Percentiles rank a stretch among this genome's conserved stretches.
phyloP scores from a whole-genome alignment of 2,113 vertebrate species.

The Callipepla californica region DNA sequence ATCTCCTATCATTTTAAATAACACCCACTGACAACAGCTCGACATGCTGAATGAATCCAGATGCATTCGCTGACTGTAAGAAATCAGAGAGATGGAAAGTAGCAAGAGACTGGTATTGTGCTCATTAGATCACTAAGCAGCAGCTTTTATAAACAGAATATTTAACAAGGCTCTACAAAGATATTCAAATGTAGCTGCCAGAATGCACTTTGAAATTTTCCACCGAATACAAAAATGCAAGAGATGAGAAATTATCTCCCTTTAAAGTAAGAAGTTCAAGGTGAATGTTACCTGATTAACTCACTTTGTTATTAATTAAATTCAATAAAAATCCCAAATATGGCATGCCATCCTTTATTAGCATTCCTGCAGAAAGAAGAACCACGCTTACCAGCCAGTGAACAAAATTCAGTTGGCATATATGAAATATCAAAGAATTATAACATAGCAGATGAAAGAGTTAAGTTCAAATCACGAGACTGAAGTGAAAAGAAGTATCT shows the following conservation, averaged over 20 bases:
- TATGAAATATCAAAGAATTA: slow-evolving; percentile 23
- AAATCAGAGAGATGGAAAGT: slow-evolving; percentile 12
- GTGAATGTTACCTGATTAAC: slow-evolving; percentile 50
- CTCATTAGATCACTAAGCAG: slow-evolving; percentile 68
- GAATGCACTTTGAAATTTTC: slow-evolving; percentile 17
- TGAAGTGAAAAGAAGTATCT: neutral
- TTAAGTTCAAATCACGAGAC: slow-evolving; percentile 5
- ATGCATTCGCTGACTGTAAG: slow-evolving; percentile 26
- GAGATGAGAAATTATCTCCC: slow-evolving; percentile 45
- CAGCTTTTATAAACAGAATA: slow-evolving; percentile 41
- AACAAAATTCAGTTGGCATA: slow-evolving; percentile 54
- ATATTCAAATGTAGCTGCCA: slow-evolving; percentile 56
- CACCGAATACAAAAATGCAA: slow-evolving; percentile 8
- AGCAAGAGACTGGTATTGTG: slow-evolving; percentile 12
- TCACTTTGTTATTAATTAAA: slow-evolving; percentile 70
- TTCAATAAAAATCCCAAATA: slow-evolving; percentile 72
- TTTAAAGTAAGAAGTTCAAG: slow-evolving; percentile 61
- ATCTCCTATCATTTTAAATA: slow-evolving; percentile 52
- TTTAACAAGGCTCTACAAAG: slow-evolving; percentile 69
- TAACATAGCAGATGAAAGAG: neutral
- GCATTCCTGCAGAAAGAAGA: slow-evolving; percentile 49
- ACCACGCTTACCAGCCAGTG: slow-evolving; percentile 7
- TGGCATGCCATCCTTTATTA: slow-evolving; percentile 47
- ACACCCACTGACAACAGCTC: slow-evolving; percentile 39
- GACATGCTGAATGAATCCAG: slow-evolving; percentile 34